Base-by-base conservation (phyloP, 2,797 vertebrate species). In the Fundulus diaphanus region DNA sequence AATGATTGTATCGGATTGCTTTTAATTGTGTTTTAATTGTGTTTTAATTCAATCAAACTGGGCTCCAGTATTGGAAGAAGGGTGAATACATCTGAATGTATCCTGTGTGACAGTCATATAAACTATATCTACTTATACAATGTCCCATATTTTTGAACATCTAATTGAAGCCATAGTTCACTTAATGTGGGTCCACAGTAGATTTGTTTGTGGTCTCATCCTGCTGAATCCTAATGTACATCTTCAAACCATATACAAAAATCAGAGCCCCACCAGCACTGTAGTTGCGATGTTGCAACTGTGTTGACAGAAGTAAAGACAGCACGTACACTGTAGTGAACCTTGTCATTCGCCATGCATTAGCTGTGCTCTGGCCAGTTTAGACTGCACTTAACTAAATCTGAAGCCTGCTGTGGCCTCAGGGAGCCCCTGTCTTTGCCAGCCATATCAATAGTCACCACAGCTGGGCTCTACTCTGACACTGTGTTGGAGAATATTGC, bases 381-480 rank as follows among this genome's bases (percentile, higher is more conserved):
- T 80, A 72, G 82, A 74, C 78, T 82, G 82, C 88, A 82, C 82
- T 88, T 85, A 92, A 90, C 87, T 79, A 52, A 85, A 93, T 84
- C 87, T 92, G 90, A 94, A 93, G 87, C 90, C 83, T 74, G 82
- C 73, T 49, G 68, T 74, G 85, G 83, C 90, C 85, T 72, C 76
- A 16, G 87, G 92, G 84, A 72, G 79, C 79, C 86, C 77, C 82
- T 90, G 92, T 93, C 91, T 86, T 72, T 85, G 89, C 85, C 91
- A 86, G 90, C 91, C 85, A 88, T 89, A 92, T 93, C 91, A 90
- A 81, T 84, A 89, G 82, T 84, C 84, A 77, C 89, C 87, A 79
- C 88, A 77, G 82, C 87, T 85, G 89, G 82, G 77, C 82, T 84
- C 71, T 7, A 51, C 77, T 83, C 76, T 85, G 90, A 93, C 90